Conservation (phyloP, 2,113 vertebrate species). For the Acanthisitta chloris region DNA sequence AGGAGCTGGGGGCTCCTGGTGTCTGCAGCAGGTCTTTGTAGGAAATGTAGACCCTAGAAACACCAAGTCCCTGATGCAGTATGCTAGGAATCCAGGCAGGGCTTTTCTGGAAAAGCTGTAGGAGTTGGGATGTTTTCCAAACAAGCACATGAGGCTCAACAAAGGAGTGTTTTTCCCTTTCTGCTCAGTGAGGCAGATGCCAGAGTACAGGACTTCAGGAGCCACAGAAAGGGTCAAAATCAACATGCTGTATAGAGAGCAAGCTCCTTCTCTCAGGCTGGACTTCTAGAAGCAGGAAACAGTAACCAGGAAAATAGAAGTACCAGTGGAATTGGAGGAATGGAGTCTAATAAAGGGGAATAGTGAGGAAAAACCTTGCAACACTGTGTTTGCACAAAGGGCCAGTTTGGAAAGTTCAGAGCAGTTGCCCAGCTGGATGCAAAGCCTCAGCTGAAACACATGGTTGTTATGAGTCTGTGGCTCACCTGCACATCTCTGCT, state of each 20-base stretch:
- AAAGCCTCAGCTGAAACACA: rapidly evolving
- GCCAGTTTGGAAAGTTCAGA: background rate
- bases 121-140: constrained; percentile 65
- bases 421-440: background rate
- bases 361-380: background rate
- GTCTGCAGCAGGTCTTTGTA: background rate
- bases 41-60: background rate
- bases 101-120: constrained; percentile 64
- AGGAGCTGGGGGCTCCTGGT: background rate
- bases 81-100: constrained; percentile 66
- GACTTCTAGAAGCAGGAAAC: background rate
- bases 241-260: background rate
- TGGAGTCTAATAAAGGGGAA: background rate
- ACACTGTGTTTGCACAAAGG: background rate
- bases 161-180: constrained; percentile 55
- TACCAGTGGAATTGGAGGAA: background rate
- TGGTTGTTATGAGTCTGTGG: background rate
- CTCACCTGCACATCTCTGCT: background rate
- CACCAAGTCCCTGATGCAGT: background rate
- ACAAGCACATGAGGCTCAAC: constrained; percentile 53
- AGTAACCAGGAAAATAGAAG: background rate
- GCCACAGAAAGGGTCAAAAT: background rate
- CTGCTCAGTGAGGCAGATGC: constrained; percentile 41
- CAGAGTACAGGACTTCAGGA: background rate
- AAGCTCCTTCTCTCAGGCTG: background rate